These are phyloP conservation scores for Glaucomys volans DNA, from an alignment of 2,113 vertebrate genomes.

Conservation along the genomic window DNA sequence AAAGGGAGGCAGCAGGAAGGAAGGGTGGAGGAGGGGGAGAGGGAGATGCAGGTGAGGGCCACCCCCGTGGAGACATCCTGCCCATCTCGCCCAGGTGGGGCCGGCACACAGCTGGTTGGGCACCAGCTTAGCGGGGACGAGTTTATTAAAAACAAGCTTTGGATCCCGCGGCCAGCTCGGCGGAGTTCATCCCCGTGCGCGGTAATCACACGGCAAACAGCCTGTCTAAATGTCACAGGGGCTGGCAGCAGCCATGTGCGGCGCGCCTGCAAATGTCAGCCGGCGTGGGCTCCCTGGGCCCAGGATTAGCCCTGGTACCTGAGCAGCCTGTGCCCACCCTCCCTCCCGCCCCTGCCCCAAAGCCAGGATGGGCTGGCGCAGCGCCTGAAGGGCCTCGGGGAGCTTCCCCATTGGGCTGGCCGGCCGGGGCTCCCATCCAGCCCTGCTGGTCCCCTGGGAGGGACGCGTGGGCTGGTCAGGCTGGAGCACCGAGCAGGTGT, in stretches of 20 bases:
- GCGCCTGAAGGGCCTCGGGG: neutral
- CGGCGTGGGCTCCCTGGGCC: conserved; percentile 81
- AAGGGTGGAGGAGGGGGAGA: too few species aligned
- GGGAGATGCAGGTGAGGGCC: neutral
- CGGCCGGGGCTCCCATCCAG: conserved; percentile 45
- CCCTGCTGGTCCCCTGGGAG: neutral
- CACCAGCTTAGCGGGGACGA: fast-evolving
- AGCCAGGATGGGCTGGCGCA: neutral
- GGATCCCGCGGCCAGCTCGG: neutral
- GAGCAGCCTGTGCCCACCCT: conserved; percentile 27
- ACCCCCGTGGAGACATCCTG: too few species aligned
- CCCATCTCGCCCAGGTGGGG: neutral
- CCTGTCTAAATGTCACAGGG: conserved; percentile 88
- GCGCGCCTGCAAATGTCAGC: conserved; percentile 90
- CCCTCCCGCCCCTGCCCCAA: conserved; percentile 41
- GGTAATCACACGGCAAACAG: conserved; percentile 83
- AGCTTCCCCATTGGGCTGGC: conserved; percentile 36
- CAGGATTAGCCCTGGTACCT: conserved; percentile 86
- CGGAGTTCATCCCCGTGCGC: neutral
- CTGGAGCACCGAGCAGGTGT: fast-evolving
- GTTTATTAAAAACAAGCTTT: neutral
- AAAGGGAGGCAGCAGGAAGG: neutral
- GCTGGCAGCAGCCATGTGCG: conserved; percentile 77
- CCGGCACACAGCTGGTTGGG: neutral
- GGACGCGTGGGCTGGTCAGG: conserved; percentile 40